phyloP scores from a whole-genome alignment of 2,797 vertebrate genomes.

The Rhinella marina region DNA sequence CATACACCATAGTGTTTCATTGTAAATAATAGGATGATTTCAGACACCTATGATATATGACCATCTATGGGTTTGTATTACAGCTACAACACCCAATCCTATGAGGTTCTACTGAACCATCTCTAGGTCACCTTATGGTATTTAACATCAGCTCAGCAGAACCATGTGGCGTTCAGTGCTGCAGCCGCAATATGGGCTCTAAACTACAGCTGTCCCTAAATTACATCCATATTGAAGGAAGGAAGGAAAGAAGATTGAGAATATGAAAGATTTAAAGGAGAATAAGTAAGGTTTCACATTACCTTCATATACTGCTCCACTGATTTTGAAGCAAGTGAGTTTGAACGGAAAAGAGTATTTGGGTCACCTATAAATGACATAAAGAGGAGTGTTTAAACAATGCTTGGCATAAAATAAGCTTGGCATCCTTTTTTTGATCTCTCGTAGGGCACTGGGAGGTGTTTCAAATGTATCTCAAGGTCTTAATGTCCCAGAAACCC shows the following conservation, averaged over 20 bases:
- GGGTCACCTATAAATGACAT: constrained; percentile 80
- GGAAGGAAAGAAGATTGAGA: too few species aligned
- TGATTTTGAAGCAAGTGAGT: constrained; percentile 91
- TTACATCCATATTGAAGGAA: too few species aligned
- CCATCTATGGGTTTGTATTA: too few species aligned
- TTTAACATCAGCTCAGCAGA: neutral
- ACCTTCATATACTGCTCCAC: constrained; percentile 98
- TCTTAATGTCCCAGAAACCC: neutral
- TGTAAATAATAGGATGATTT: too few species aligned
- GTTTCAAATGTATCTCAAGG: neutral
- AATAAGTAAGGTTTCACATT: constrained; percentile 40
- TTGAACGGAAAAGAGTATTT: constrained; percentile 91
- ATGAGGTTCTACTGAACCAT: too few species aligned
- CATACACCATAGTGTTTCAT: too few species aligned
- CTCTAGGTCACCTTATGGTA: too few species aligned
- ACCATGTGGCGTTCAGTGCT: neutral
- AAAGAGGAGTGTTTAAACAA: neutral
- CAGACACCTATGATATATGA: too few species aligned
- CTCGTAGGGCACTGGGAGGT: neutral
- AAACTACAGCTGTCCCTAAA: too few species aligned
- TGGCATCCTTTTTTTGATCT: neutral
- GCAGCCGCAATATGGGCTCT: neutral
- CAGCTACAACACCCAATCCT: too few species aligned
- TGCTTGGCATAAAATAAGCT: neutral
- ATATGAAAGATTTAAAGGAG: neutral